phyloP scores from a whole-genome alignment of 2,797 vertebrate genomes.

The Hybognathus amarus region DNA sequence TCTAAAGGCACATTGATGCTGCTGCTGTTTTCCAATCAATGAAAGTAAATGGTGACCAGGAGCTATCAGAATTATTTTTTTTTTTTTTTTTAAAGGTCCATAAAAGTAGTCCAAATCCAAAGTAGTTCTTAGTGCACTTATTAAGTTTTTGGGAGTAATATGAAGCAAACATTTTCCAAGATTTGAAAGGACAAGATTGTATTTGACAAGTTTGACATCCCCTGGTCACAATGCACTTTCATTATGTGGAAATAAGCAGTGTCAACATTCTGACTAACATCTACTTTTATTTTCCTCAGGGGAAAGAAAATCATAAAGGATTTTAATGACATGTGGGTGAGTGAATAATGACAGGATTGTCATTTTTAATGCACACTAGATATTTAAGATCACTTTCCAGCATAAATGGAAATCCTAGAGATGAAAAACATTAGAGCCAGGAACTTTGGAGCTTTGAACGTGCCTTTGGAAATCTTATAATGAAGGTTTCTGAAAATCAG shows the following conservation, averaged over 20 bases:
- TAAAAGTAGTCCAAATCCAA: not conserved
- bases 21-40: not conserved
- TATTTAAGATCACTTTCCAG: not conserved
- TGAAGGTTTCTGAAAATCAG: not conserved
- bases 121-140: not conserved
- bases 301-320: not conserved
- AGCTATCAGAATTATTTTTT: not conserved
- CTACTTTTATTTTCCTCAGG: not conserved
- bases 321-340: not conserved
- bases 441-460: not conserved
- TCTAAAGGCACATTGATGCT: not conserved
- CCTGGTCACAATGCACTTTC: not conserved
- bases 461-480: not conserved
- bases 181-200: not conserved
- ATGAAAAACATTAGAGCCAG: not conserved
- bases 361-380: not conserved
- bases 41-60: not conserved
- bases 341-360: not conserved
- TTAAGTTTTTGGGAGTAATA: not conserved
- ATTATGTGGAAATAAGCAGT: not conserved
- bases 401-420: not conserved
- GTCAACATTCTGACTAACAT: not conserved
- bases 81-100: not conserved
- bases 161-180: too few relatives aligned
- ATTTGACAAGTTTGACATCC: not conserved